These are phyloP conservation scores for Ceratoteleas bidentatus DNA, from an alignment of 1,140 invertebrate species.

Conservation along the genomic window DNA sequence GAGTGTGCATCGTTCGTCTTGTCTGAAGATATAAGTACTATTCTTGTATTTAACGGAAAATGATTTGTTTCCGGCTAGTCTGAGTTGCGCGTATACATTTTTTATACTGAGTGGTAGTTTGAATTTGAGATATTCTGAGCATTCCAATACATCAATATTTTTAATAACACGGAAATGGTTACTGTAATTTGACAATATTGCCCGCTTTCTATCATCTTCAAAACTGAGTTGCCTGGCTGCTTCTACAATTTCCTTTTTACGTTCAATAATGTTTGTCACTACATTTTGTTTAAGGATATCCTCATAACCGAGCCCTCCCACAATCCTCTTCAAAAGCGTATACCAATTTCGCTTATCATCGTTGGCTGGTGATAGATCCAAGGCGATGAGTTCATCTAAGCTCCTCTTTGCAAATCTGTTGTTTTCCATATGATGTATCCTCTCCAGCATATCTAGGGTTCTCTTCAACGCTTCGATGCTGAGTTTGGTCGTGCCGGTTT, in stretches of 20 bases:
- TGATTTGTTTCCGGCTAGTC: background rate
- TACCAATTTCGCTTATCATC: background rate
- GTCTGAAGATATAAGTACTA: background rate
- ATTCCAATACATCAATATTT: background rate
- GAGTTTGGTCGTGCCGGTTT: background rate
- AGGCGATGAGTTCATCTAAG: background rate
- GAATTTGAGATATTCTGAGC: background rate
- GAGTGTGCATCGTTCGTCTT: background rate
- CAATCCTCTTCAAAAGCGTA: background rate
- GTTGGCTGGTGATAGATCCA: background rate
- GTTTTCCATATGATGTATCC: background rate
- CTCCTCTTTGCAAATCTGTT: background rate
- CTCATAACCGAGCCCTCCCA: background rate
- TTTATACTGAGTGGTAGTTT: background rate
- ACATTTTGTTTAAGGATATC: background rate
- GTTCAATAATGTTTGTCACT: background rate
- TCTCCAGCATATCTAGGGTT: background rate
- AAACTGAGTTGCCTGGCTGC: background rate
- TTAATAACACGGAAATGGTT: background rate
- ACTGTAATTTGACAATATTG: background rate
- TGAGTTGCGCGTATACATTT: background rate
- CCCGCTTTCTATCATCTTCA: background rate
- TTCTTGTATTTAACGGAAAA: background rate
- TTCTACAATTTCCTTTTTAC: background rate
- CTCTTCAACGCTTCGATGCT: background rate